Evolutionary conservation across 2,797 vertebrate species (phyloP), one percentile per base, ranked within the genome.

Genomic region (Poecilia velifera): DNA sequence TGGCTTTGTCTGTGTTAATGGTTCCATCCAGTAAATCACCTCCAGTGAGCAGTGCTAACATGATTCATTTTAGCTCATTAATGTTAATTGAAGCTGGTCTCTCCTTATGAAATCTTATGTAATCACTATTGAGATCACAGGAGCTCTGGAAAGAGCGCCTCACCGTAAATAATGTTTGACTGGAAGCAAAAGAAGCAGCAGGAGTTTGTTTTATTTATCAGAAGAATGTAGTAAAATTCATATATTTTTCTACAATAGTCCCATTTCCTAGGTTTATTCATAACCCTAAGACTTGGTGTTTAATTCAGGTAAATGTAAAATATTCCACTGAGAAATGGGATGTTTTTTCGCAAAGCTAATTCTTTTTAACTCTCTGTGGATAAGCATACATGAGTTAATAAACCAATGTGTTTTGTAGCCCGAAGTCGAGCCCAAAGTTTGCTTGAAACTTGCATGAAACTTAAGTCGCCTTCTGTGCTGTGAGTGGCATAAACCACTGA

Each of bases 11-110:
- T 77, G 64, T 41, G 64, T 81, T 90, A 89, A 89, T 90, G 79
- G 73, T 62, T 74, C 46, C 76, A 89, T 84, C 88, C 84, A 79
- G 76, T 85, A 85, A 87, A 82, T 90, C 89, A 82, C 76, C 76
- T 83, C 77, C 87, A 89, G 71, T 75, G 83, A 84, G 83, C 66
- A 72, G 71, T 46, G 53, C 82, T 87, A 79, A 86, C 83, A 62
- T 88, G 78, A 92, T 90, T 93, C 45, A 90, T 87, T 88, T 88
- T 20, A 82, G 75, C 78, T 90, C 76, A 84, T 93, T 90, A 89
- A 81, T 9, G 36, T 76, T 88, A 90, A 88, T 89, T 88, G 77
- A 90, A 86, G 82, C 76, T 73, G 47, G 79, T 83, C 72, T 86
- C 66, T 85, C 83, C 59, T 76, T 76, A 53, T 57, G 64, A 74